Evolutionary conservation across 2,113 vertebrate species (phyloP), one percentile per base, ranked within the genome.

Genomic region (Thunnus thynnus): DNA sequence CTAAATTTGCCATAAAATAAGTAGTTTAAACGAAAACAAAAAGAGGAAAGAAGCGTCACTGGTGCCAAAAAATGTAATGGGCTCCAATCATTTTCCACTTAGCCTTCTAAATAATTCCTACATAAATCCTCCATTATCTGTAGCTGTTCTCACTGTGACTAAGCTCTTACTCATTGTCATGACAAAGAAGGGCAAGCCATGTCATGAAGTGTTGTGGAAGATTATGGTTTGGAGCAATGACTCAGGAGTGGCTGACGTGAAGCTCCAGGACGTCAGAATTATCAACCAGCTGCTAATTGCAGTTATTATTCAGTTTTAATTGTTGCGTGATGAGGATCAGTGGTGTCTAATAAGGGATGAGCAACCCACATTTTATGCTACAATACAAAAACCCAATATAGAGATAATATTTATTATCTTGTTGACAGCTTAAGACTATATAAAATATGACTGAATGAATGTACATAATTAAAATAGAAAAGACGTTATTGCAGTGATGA

Each of bases 251-350:
- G 87, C 91, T 94, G 93, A 89, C 86, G 58, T 85, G 86, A 81
- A 83, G 67, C 89, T 87, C 83, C 73, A 78, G 83, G 74, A 76
- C 60, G 72, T 93, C 89, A 93, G 86, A 86, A 92, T 84, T 90
- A 83, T 91, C 83, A 88, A 87, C 56, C 13, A 30, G 73, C 64
- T 64, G 75, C 86, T 95, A 94, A 94, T 94, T 93, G 93, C 91
- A 90, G 92, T 94, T 93, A 94, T 94, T 93, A 93, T 92, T 94
- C 85, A 69, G 77, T 92, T 94, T 92, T 86, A 92, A 92, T 90
- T 90, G 91, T 90, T 72, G 92, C 91, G 92, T 93, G 91, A 94
- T 80, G 90, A 68, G 76, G 85, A 86, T 89, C 87, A 82, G 87
- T 36, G 72, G 88, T 84, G 67, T 80, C 85, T 82, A 80, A 89